phyloP scores from a whole-genome alignment of 2,888 invertebrate species.

The Marasmarcha lunaedactyla region DNA sequence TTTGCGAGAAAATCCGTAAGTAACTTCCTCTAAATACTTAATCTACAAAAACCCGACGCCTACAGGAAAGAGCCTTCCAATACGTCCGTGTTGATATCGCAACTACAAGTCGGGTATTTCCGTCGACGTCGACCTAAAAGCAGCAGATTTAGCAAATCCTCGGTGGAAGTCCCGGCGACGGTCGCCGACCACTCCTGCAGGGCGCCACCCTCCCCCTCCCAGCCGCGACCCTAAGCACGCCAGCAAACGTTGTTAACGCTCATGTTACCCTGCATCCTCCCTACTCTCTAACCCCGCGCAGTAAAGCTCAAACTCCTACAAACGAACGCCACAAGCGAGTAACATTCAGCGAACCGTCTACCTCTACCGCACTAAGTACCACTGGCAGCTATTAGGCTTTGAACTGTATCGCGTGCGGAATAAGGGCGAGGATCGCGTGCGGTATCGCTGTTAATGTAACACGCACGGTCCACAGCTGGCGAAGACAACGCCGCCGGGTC shows the following conservation, averaged over 20 bases:
- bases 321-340: constrained; percentile 45
- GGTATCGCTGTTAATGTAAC: constrained; percentile 20
- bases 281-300: constrained; percentile 40
- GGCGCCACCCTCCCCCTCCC: constrained; percentile 23
- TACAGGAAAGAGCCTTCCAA: too few species aligned
- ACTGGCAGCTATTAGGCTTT: constrained; percentile 31
- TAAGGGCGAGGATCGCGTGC: constrained; percentile 39
- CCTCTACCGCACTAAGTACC: constrained; percentile 46
- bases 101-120: constrained; percentile 15
- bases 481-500: constrained; percentile 63
- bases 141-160: constrained; percentile 66
- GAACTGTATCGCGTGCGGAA: constrained; percentile 23
- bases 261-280: constrained; percentile 52
- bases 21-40: too few species aligned
- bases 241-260: constrained; percentile 11
- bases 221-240: background rate
- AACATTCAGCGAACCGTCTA: constrained; percentile 44
- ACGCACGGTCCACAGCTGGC: constrained; percentile 49
- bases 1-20: too few species aligned
- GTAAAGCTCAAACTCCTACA: constrained; percentile 13
- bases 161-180: constrained; percentile 59
- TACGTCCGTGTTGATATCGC: too few species aligned
- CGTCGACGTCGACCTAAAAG: constrained; percentile 37
- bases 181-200: constrained; percentile 62
- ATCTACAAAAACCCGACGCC: too few species aligned